Evolutionary conservation across 1,140 invertebrate genomes (phyloP), one percentile per base, ranked within the genome.

Genomic region (Drosophila aff.): DNA sequence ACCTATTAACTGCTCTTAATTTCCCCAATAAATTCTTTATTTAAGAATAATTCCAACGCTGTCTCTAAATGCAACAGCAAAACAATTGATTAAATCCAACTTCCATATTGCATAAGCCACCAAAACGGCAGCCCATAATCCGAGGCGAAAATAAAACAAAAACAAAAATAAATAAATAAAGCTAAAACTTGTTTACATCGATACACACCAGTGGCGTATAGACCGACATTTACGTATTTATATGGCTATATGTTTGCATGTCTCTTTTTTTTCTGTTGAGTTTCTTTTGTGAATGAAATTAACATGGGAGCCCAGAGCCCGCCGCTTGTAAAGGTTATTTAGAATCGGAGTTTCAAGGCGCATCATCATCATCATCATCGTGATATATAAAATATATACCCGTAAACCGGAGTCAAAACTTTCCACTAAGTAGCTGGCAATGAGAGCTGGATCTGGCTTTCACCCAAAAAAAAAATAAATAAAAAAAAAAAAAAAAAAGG

Each of bases 271-370:
- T 33, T 33, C 23, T 26, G 50, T 28, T n/a, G 36, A 18, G 40
- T 63, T 53, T 74, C 58, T 74, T 75, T 63, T 75, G 71, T 73
- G 67, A 73, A 73, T 73, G 69, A 73, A 72, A 73, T 72, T 49
- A 73, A 62, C 64, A 78, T 59, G 68, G 61, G 23, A 52, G 43
- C 1, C 13, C 43, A 3, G 26, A 4, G 18, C 2, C 9, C 31
- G 31, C 28, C 7, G 28, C 43, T 44, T 69, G 61, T 73, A 81
- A 85, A 38, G 36, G 36, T 38, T 79, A 83, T 87, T 69, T 85
- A 85, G 82, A 85, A 86, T 87, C 38, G 40, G 66, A 79, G 38
- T 52, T 72, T 86, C 83, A 82, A 85, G 82, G 78, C 78, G 44
- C 67, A 33, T 52, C 6, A 50, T 36, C 31, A 3, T 13, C 66